These are phyloP conservation scores for Steatornis caripensis DNA, from an alignment of 2,113 vertebrate species.

Conservation along the genomic window DNA sequence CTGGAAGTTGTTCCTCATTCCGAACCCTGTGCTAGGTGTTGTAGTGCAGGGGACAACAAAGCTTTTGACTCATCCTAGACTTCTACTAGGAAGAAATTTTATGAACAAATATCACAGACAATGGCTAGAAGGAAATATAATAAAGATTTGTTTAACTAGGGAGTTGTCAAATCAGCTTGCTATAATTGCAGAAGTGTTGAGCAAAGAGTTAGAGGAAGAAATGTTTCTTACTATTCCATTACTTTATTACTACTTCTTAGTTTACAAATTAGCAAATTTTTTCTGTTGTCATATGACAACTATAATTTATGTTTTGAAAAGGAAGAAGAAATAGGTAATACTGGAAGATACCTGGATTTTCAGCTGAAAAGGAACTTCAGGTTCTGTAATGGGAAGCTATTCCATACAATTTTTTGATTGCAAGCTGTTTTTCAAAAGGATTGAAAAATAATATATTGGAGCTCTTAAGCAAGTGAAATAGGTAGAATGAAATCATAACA, in stretches of 20 bases:
- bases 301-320: not conserved
- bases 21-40: not conserved
- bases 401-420: not conserved
- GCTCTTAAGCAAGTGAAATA: not conserved
- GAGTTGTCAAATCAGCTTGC: not conserved
- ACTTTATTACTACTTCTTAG: not conserved
- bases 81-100: not conserved
- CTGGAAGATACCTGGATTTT: not conserved
- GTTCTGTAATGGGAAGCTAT: not conserved
- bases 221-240: not conserved
- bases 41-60: not conserved
- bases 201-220: not conserved
- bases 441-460: not conserved
- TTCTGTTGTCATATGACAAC: not conserved
- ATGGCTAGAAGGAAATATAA: not conserved
- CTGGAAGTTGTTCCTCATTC: not conserved
- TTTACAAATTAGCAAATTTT: not conserved
- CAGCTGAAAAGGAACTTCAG: not conserved
- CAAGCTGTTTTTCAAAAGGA: not conserved
- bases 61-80: not conserved
- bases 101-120: not conserved
- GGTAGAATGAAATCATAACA: not conserved
- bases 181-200: not conserved
- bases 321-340: not conserved
- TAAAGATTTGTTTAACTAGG: not conserved